Base-by-base conservation (phyloP, 2,113 vertebrate species). In the Synodontis membranacea region DNA sequence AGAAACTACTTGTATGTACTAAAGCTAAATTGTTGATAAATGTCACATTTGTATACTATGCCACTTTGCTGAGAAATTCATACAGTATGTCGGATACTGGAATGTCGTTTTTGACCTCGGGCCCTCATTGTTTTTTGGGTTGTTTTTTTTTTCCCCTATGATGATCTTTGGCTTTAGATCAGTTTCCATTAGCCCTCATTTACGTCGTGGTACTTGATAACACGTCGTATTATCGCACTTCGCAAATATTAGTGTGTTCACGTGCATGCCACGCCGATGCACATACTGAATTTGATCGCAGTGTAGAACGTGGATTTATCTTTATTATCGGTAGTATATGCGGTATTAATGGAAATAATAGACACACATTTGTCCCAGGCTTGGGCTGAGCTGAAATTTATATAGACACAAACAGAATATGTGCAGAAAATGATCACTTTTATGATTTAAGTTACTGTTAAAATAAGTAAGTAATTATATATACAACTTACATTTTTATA, bases 141-240 rank as follows among this genome's bases (percentile, higher is more conserved):
- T 42, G 9, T 34, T 66, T 66, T 62, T 66, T 82, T 50, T 82
- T 82, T 76, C 74, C 37, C 5, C 37, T 44, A 4, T 72, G 19
- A 23, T 72, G 68, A 37, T 42, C 3, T 72, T 21, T 21, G 68
- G 68, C 19, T 46, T 74, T 44, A 54, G 48, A 23, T 54, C 58
- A 39, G 31, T 46, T 44, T 74, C 48, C 37, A 74, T 74, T 82
- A 64, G 80, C 44, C 28, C 66, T 74, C 37, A 58, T 74, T 54
- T n/a, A 84, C 44, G 83, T 8, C 31, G 83, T 25, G 50, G 12
- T 72, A n/a, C 11, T 31, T 37, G n/a, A 25, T 62, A 62, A 2
- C 2, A 17, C 14, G 60, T 68, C 31, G 39, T 70, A 39, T 70
- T 42, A 37, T 68, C 2, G 5, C 60, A 64, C 28, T 58, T n/a